These are phyloP conservation scores for Drosophila trapezifrons DNA, from an alignment of 1,140 invertebrate genomes.

Conservation along the genomic window DNA sequence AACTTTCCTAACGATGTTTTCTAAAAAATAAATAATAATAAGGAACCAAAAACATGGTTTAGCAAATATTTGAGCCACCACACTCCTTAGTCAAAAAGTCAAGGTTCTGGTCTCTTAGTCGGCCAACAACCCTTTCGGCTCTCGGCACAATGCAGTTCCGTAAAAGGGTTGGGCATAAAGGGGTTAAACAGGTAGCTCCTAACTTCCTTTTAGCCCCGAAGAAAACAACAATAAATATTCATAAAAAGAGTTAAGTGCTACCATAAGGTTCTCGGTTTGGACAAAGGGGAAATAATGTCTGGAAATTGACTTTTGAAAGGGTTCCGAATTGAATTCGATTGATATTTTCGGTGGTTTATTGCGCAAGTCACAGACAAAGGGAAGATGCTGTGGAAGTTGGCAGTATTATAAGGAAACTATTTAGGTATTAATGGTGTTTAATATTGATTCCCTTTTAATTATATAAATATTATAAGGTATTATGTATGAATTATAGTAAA, in stretches of 20 bases:
- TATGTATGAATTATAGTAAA: background rate
- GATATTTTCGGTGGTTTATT: conserved; percentile 4
- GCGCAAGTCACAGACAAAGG: background rate
- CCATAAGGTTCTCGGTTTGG: conserved; percentile 50
- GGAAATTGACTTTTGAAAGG: conserved; percentile 39
- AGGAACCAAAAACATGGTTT: conserved; percentile 10
- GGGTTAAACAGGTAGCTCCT: conserved; percentile 66
- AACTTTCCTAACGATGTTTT: conserved; percentile 32
- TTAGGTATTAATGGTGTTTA: background rate
- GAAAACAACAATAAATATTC: conserved; percentile 61
- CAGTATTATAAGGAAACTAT: background rate
- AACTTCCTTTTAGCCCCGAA: conserved; percentile 8
- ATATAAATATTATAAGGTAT: background rate
- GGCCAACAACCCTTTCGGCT: conserved; percentile 27
- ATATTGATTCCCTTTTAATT: background rate
- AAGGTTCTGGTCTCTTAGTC: conserved; percentile 28
- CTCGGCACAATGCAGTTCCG: conserved; percentile 49
- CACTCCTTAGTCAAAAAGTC: conserved; percentile 30
- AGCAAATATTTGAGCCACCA: background rate
- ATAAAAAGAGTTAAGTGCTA: conserved; percentile 76
- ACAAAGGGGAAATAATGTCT: conserved; percentile 32
- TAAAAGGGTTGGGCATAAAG: conserved; percentile 58
- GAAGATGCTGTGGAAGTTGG: background rate
- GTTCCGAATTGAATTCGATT: conserved; percentile 15
- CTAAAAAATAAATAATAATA: background rate